Evolutionary conservation across 2,797 vertebrate species (phyloP).

Genomic region (Falco peregrinus): DNA sequence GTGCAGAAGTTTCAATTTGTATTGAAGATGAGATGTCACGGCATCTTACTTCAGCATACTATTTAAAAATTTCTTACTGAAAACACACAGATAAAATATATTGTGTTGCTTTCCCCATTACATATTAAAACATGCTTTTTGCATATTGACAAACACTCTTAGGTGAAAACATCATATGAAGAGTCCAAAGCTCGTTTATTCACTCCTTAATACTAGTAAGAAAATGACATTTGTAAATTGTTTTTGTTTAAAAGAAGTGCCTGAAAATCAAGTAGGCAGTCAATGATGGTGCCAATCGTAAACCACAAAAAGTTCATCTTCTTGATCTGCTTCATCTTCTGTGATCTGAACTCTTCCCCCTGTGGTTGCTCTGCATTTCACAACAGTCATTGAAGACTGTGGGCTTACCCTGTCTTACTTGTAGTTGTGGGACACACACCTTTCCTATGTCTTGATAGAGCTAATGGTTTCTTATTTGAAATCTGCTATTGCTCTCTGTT

Average conservation of each 20-base stretch:
- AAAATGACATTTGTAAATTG: no score
- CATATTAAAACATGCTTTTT: not conserved
- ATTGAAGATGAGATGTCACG: not conserved
- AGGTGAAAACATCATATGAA: not conserved
- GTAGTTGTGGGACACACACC: accelerated
- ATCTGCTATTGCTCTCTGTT: not conserved
- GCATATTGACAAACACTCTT: not conserved
- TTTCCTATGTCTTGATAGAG: not conserved
- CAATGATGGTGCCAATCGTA: not conserved
- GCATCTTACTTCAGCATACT: not conserved
- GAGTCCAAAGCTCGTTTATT: not conserved
- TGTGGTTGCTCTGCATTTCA: not conserved
- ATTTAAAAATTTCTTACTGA: not conserved
- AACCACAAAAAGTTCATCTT: not conserved
- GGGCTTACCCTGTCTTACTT: not conserved
- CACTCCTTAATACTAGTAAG: not conserved
- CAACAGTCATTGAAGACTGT: not conserved
- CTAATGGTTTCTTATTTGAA: not conserved
- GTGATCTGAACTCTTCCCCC: not conserved
- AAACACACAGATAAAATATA: not conserved
- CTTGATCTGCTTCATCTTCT: not conserved
- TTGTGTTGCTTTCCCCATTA: not conserved
- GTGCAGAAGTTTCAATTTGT: not conserved
- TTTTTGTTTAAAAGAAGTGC: not conserved
- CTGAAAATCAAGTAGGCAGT: not conserved